phyloP scores from a whole-genome alignment of 2,113 vertebrate genomes.

The Taurulus bubalis region DNA sequence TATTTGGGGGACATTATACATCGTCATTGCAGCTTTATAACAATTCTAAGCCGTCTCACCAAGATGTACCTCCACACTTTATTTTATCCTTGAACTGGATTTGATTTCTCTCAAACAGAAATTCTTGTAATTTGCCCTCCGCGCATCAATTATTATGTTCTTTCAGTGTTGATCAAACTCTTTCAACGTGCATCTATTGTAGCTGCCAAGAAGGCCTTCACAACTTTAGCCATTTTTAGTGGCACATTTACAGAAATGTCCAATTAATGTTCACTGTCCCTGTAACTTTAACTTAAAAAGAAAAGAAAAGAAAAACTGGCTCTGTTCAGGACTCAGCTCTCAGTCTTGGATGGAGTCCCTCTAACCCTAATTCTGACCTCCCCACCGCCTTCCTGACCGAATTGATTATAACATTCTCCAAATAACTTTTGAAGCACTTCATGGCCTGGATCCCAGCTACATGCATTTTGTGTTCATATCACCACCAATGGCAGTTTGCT shows the following conservation, averaged over 20 bases:
- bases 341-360: constrained; percentile 10
- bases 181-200: not conserved
- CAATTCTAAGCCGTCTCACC: not conserved
- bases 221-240: not conserved
- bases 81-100: not conserved
- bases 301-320: not conserved
- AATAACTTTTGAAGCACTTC: constrained; percentile 54
- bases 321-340: constrained; percentile 14
- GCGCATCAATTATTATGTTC: not conserved
- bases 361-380: constrained; percentile 8
- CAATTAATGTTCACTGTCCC: not conserved
- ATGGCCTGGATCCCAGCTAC: constrained; percentile 27
- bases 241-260: not conserved
- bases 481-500: constrained; percentile 11
- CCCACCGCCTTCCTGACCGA: constrained; percentile 36
- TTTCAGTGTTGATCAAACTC: not conserved
- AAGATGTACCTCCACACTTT: not conserved
- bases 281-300: not conserved
- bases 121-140: not conserved
- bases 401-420: constrained; percentile 45
- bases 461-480: constrained; percentile 46
- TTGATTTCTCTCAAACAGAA: not conserved
- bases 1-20: not conserved
- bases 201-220: not conserved
- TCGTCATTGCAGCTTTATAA: not conserved